A percentile compares a stretch with the other conserved stretches of the same genome.
Evolutionary conservation across 2,888 invertebrate genomes (phyloP).

Genomic region (Hartigia nigra): DNA sequence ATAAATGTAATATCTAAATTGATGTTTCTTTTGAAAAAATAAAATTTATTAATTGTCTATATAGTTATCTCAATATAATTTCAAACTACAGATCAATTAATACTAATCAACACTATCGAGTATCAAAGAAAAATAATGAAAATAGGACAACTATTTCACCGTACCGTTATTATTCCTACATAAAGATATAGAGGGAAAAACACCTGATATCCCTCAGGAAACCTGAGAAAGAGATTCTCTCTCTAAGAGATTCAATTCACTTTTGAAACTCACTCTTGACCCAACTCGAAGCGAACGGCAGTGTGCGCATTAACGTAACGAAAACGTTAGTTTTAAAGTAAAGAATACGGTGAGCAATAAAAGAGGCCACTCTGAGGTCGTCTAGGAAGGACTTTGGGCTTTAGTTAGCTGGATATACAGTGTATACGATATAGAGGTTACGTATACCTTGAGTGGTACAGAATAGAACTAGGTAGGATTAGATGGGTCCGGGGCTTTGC

Average conservation of each 20-base stretch:
- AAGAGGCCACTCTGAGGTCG: slow-evolving; percentile 47
- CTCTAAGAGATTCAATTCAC: background rate
- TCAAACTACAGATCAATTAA: too few relatives aligned
- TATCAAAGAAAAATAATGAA: too few relatives aligned
- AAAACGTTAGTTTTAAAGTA: slow-evolving; percentile 23
- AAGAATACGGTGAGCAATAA: slow-evolving; percentile 39
- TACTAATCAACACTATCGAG: too few relatives aligned
- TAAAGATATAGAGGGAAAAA: background rate
- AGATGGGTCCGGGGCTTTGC: slow-evolving; percentile 52
- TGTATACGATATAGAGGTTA: slow-evolving; percentile 15
- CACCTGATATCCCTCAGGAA: background rate
- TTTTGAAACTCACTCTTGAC: background rate
- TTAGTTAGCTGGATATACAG: background rate
- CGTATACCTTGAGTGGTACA: slow-evolving; percentile 5
- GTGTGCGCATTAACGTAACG: slow-evolving; percentile 4
- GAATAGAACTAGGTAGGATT: slow-evolving; percentile 50
- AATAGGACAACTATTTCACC: too few relatives aligned
- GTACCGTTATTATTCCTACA: background rate
- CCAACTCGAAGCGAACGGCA: background rate
- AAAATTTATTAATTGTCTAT: too few relatives aligned
- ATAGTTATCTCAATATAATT: too few relatives aligned
- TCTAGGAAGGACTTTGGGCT: slow-evolving; percentile 32
- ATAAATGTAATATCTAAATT: too few relatives aligned
- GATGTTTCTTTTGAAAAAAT: too few relatives aligned
- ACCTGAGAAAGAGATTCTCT: background rate